Evolutionary conservation across 2,888 invertebrate species (phyloP), one percentile per base, ranked within the genome.

Genomic region (Pyrrhosoma nymphula): DNA sequence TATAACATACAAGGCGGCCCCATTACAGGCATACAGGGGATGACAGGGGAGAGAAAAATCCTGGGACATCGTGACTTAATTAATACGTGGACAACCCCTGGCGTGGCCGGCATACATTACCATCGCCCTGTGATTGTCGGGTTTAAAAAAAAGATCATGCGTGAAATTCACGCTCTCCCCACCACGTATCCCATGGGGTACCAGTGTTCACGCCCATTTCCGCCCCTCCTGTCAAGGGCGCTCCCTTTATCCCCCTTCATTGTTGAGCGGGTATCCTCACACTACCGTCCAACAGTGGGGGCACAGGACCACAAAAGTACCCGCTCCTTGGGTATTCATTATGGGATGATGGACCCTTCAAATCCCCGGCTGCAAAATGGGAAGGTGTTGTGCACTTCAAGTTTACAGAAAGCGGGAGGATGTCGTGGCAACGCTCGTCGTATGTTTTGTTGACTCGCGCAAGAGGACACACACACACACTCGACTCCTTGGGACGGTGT

Each of bases 371-470:
- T 16, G 14, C 6, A 18, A 82, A 82, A 35, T 12, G 82, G 18
- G 82, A 82, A 82, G 82, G 82, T 82, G 82, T 82, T 82, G 82
- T 82, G 82, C 82, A 82, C 82, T 82, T 82, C 82, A 82, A 82
- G 82, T 18, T 35, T 3, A 16, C 30, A 35, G 82, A 82, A 35
- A 82, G 82, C 18, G 82, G 35, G 18, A 82, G 69, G n/a, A 6
- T 23, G 82, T 26, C 30, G 82, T 1, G 12, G 35, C 26, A 30
- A 82, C 30, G 35, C 82, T 18, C 35, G 82, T 82, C 60, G 60
- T 20, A 12, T 20, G 60, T 20, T 60, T 60, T 82, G 30, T 82
- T n/a, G 82, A 69, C 12, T 69, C 69, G n/a, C 69, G 35, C 60
- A 60, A 3, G 16, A 4, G 16, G 10, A 60, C 60, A 60, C 35